These are phyloP conservation scores for Hymenochirus boettgeri DNA, from an alignment of 2,113 vertebrate genomes.

Conservation along the genomic window DNA sequence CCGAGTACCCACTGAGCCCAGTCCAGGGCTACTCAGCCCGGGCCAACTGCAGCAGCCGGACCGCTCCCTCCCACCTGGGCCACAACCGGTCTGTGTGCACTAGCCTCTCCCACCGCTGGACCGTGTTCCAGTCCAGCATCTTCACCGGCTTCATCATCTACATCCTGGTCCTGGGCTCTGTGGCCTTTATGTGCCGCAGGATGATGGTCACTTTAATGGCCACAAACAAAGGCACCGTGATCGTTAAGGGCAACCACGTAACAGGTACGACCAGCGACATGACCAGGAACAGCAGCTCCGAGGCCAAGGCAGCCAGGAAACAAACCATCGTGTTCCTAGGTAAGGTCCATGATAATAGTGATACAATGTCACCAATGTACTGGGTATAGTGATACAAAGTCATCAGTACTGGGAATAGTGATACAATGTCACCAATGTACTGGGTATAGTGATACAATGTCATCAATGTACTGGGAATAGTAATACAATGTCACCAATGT, in stretches of 20 bases:
- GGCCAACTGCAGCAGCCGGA: constrained; percentile 23
- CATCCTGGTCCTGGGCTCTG: constrained; percentile 69
- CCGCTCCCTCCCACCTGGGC: constrained; percentile 7
- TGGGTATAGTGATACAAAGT: no score
- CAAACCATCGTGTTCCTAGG: constrained; percentile 84
- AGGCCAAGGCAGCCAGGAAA: constrained; percentile 67
- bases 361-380: no score
- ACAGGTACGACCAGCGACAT: constrained; percentile 50
- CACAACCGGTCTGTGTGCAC: constrained; percentile 88
- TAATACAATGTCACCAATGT: no score
- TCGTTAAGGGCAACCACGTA: not conserved
- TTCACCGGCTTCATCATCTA: constrained; percentile 80
- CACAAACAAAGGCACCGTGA: constrained; percentile 47
- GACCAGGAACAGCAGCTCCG: constrained; percentile 58
- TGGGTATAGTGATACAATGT: no score
- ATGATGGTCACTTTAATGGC: constrained; percentile 75
- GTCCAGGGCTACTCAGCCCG: constrained; percentile 1
- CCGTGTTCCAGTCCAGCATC: constrained; percentile 76
- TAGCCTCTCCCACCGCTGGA: constrained; percentile 75
- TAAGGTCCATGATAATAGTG: no score
- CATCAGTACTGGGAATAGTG: no score
- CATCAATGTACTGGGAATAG: no score
- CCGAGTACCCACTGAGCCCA: constrained; percentile 65
- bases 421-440: no score
- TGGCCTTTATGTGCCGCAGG: constrained; percentile 82